These are phyloP conservation scores for Ia io DNA, from an alignment of 2,113 vertebrate species.

Conservation along the genomic window DNA sequence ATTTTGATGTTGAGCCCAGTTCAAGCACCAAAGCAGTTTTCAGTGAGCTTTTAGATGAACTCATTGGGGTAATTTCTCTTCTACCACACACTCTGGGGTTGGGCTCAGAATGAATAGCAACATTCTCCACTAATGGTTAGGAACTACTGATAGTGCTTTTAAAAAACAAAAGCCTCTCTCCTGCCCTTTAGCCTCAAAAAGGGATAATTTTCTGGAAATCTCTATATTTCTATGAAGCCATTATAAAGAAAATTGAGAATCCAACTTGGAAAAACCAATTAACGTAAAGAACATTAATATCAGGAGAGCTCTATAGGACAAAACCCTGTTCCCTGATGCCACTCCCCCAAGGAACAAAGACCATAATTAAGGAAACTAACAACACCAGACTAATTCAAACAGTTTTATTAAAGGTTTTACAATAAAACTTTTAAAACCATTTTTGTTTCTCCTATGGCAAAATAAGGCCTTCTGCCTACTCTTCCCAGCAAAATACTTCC, in stretches of 20 bases:
- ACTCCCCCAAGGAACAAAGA: background rate
- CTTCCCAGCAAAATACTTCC: background rate
- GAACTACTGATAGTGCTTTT: background rate
- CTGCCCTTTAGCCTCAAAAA: background rate
- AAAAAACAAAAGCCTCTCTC: background rate
- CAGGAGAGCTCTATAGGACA: background rate
- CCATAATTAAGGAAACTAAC: background rate
- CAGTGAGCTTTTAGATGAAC: conserved; percentile 25
- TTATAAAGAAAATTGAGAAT: conserved; percentile 21
- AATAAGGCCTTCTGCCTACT: background rate
- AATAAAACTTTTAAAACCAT: background rate
- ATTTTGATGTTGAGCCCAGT: background rate
- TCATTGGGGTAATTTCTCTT: background rate
- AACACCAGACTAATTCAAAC: background rate
- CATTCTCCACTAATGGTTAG: background rate
- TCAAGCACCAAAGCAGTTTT: background rate
- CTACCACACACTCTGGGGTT: background rate
- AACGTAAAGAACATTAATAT: background rate
- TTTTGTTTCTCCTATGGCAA: background rate
- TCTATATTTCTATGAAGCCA: background rate
- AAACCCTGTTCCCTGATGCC: background rate
- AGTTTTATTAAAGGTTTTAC: background rate
- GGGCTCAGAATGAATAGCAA: background rate
- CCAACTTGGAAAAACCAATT: background rate
- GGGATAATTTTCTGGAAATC: background rate